A percentile compares a stretch with the other conserved stretches of the same genome.
These are phyloP conservation scores for Echinops telfairi DNA, from an alignment of 2,113 vertebrate genomes.

Conservation along the genomic window DNA sequence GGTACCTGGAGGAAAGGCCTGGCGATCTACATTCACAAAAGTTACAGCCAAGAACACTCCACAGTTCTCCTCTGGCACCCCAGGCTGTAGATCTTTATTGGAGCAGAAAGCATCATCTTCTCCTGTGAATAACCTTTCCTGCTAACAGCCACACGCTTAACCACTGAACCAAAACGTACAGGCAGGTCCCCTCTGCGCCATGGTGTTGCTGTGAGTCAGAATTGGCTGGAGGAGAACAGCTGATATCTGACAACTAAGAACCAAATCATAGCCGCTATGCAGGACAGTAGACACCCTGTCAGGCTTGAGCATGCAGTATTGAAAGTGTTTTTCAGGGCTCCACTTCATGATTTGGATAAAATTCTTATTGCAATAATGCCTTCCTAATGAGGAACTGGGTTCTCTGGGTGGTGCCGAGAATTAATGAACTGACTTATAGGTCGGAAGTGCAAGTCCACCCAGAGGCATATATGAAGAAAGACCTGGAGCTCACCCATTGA, in stretches of 20 bases:
- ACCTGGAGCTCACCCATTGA: neutral
- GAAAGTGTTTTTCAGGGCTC: neutral
- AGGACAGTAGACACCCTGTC: neutral
- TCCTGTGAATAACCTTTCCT: neutral
- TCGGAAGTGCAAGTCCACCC: too few species aligned
- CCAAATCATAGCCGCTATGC: neutral
- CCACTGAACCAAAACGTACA: too few species aligned
- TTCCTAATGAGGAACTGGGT: too few species aligned
- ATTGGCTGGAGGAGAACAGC: neutral
- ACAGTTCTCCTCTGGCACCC: neutral
- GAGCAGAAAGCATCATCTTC: too few species aligned
- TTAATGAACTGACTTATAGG: too few species aligned
- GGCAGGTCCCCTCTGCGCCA: too few species aligned
- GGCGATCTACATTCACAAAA: neutral
- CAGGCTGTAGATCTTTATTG: neutral
- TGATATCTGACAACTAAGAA: neutral
- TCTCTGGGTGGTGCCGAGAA: too few species aligned
- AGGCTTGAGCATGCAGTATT: neutral
- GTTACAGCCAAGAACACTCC: neutral
- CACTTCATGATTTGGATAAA: neutral
- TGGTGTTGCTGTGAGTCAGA: too few species aligned
- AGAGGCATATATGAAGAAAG: too few species aligned
- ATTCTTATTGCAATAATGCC: too few species aligned
- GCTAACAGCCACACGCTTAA: too few species aligned
- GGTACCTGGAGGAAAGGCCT: too few species aligned